These are phyloP conservation scores for Microdon myrmicae DNA, from an alignment of 2,888 invertebrate species.

Conservation along the genomic window DNA sequence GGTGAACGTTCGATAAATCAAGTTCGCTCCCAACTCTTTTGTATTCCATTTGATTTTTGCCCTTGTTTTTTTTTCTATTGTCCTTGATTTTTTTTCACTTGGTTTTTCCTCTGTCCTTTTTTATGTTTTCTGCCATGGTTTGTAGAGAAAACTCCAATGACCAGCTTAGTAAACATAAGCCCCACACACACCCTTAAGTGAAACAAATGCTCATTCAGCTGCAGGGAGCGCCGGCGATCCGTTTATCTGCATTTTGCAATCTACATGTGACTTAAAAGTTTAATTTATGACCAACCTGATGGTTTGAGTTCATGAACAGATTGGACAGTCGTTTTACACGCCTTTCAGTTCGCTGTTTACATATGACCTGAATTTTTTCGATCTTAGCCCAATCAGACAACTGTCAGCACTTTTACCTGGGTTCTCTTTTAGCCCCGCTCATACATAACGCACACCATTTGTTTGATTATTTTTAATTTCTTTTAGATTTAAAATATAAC, in stretches of 20 bases:
- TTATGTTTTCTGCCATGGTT: neutral
- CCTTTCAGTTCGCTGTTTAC: conserved; percentile 5
- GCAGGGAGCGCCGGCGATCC: neutral
- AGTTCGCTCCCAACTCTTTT: too few relatives aligned
- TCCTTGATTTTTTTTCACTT: neutral
- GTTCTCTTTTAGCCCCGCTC: too few relatives aligned
- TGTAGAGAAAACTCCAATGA: too few relatives aligned
- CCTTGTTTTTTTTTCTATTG: conserved; percentile 7
- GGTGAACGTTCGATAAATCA: too few relatives aligned
- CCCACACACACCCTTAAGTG: too few relatives aligned
- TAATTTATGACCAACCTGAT: conserved; percentile 35
- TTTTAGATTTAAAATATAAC: neutral
- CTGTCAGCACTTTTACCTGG: conserved; percentile 18
- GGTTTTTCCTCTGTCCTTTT: neutral
- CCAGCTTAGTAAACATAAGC: neutral
- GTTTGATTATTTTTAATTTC: neutral
- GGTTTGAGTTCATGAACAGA: conserved; percentile 31
- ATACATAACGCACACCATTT: conserved; percentile 13
- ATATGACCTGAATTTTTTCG: conserved; percentile 22
- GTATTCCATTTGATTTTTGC: too few relatives aligned
- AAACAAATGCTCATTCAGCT: too few relatives aligned
- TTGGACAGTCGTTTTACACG: conserved; percentile 17
- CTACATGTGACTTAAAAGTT: conserved; percentile 3
- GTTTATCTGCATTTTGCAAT: conserved; percentile 21
- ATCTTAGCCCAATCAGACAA: conserved; percentile 38